These are phyloP conservation scores for Pinna nobilis DNA, from an alignment of 1,140 invertebrate genomes.

Conservation along the genomic window DNA sequence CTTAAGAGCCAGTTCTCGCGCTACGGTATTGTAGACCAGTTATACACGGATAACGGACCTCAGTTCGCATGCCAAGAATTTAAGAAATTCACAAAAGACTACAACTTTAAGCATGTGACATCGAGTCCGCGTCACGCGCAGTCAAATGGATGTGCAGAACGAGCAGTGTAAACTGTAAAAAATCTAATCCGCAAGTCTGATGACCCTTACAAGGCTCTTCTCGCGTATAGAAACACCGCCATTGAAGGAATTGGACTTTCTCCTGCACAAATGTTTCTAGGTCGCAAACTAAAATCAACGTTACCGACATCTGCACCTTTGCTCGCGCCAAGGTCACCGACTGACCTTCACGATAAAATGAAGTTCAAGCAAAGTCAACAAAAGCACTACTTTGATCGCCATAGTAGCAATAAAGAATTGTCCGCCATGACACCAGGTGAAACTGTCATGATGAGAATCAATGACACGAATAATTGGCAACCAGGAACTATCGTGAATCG, in stretches of 20 bases:
- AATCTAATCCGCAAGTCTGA: constrained; percentile 24
- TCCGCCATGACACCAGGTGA: too few species aligned
- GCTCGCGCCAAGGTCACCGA: neutral
- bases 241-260: constrained; percentile 1
- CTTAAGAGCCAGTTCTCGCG: too few species aligned
- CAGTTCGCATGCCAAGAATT: constrained; percentile 33
- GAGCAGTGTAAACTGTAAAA: constrained; percentile 39
- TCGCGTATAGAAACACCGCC: constrained; percentile 16
- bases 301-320: constrained; percentile 4
- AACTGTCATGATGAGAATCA: neutral
- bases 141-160: constrained; percentile 61
- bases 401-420: neutral
- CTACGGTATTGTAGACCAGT: constrained; percentile 12
- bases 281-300: neutral
- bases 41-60: constrained; percentile 37
- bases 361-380: neutral
- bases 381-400: neutral
- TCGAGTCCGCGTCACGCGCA: constrained; percentile 59
- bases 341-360: too few species aligned
- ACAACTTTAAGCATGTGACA: constrained; percentile 31
- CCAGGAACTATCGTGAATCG: too few species aligned
- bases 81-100: constrained; percentile 2
- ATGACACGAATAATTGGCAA: too few species aligned
- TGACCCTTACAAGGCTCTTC: constrained; percentile 17
- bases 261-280: constrained; percentile 25